A percentile compares a stretch with the other conserved stretches of the same genome.
Evolutionary conservation across 2,888 invertebrate species (phyloP).

Genomic region (Lithophane ornitopus): DNA sequence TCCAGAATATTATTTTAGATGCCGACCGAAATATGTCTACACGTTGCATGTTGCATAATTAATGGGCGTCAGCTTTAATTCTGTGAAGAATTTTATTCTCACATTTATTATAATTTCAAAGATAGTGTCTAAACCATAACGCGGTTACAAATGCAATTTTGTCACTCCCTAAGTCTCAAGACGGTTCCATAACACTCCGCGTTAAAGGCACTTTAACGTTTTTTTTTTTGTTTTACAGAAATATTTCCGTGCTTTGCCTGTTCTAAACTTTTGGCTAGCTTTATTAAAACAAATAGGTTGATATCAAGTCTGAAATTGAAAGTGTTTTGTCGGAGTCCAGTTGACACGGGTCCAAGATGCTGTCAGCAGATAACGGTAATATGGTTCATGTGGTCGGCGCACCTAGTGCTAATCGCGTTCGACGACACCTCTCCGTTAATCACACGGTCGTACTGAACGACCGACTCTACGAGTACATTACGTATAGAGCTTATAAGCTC

Average conservation of each 20-base stretch:
- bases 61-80: constrained; percentile 73
- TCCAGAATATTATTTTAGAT: constrained; percentile 78
- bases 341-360: constrained; percentile 89
- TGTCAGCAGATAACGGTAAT: constrained; percentile 88
- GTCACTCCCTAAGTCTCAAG: not conserved
- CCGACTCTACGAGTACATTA: constrained; percentile 65
- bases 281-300: constrained; percentile 36
- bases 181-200: constrained; percentile 1
- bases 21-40: constrained; percentile 80
- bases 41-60: constrained; percentile 73
- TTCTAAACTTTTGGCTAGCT: constrained; percentile 5
- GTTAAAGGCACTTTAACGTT: not conserved
- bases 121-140: constrained; percentile 9
- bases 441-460: constrained; percentile 68
- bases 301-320: constrained; percentile 76
- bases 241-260: not conserved
- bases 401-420: constrained; percentile 75
- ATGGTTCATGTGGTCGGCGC: constrained; percentile 78
- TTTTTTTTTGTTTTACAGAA: not conserved
- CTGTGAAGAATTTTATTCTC: constrained; percentile 68
- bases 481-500: constrained; percentile 75
- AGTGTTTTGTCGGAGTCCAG: constrained; percentile 81
- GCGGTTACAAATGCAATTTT: constrained; percentile 14
- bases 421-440: constrained; percentile 81
- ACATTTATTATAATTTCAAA: constrained; percentile 41